Evolutionary conservation across 2,113 vertebrate species (phyloP).

Genomic region (Triplophysa rosa): DNA sequence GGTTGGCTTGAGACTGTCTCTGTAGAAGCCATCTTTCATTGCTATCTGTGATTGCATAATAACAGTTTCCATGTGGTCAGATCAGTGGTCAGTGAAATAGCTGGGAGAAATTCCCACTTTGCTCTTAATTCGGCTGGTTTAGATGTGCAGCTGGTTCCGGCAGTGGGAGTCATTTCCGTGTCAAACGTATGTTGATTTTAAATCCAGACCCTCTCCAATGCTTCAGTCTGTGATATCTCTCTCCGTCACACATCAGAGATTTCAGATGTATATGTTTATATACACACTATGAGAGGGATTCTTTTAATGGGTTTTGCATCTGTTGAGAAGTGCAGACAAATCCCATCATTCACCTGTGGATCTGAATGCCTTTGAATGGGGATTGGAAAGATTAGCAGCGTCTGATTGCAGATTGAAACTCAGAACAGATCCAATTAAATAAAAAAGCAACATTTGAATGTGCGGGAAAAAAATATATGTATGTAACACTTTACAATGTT

Average conservation of each 20-base stretch:
- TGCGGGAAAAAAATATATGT: too few species aligned
- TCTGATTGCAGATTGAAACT: background rate
- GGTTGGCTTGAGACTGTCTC: conserved; percentile 22
- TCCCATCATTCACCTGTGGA: conserved; percentile 3
- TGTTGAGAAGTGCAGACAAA: conserved; percentile 8
- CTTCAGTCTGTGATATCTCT: background rate
- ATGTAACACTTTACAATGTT: too few species aligned
- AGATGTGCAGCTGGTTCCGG: conserved; percentile 49
- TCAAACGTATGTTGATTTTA: conserved; percentile 53
- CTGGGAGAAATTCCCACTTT: conserved; percentile 59
- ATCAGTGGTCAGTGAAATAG: conserved; percentile 52
- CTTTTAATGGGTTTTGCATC: conserved; percentile 39
- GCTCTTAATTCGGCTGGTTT: conserved; percentile 60
- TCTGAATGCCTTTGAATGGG: too few species aligned
- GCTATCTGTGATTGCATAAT: conserved; percentile 35
- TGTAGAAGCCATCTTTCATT: conserved; percentile 54
- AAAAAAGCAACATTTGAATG: background rate
- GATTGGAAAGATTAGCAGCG: background rate
- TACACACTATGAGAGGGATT: background rate
- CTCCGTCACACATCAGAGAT: conserved; percentile 14
- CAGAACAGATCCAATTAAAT: background rate
- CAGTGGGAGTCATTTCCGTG: conserved; percentile 42
- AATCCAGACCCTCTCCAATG: conserved; percentile 53
- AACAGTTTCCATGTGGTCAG: conserved; percentile 63
- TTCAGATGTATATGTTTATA: conserved; percentile 20